Base-by-base conservation (phyloP, 30 jellyfish, hydroid and myxozoan species). In the Turritopsis rubra region DNA sequence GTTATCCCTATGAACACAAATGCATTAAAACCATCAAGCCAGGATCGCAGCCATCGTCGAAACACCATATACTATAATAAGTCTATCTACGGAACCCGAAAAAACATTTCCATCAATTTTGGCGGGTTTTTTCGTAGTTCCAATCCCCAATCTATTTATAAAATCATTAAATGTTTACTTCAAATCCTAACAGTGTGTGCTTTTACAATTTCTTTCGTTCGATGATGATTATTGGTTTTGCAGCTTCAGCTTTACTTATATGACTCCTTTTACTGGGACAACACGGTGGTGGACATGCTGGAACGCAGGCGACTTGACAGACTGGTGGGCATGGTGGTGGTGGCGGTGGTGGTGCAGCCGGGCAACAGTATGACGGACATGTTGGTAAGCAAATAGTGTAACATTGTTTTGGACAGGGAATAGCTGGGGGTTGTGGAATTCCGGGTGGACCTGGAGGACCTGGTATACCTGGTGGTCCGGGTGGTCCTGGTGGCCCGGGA, bases 241-340 rank as follows among this genome's bases (percentile, higher is more conserved):
- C 87, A 41, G 52, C 65, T 27, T 26, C 81, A 53, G 53, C 26
- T 23, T 80, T 65, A 18, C 82, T 23, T 18, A 53, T 53, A 31
- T 90, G 87, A 27, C 97, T 92, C 86, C 86, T 87, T 83, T 85
- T 85, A 22, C 91, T 81, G 19, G 94, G 94, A 80, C 97, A 91
- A 72, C 97, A 91, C 20, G 85, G 93, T 52, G 97, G 90, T 73
- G 98, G 98, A 79, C 98, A 92, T 8, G 91, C 96, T 28, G 96
- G 96, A 52, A 95, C 98, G 29, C 85, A 77, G 66, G 75, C 85
- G 1, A 54, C 83, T 41, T 86, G 72, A 26, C 87, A 92, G 84
- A 92, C 98, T 71, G 98, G 98, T 71, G 98, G 98, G 85, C 98
- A 92, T 81, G 98, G 98, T 87, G 97, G 97, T 28, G 98, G 96